Conservation (phyloP, 2,113 vertebrate species). For the Beaufortia kweichowensis region DNA sequence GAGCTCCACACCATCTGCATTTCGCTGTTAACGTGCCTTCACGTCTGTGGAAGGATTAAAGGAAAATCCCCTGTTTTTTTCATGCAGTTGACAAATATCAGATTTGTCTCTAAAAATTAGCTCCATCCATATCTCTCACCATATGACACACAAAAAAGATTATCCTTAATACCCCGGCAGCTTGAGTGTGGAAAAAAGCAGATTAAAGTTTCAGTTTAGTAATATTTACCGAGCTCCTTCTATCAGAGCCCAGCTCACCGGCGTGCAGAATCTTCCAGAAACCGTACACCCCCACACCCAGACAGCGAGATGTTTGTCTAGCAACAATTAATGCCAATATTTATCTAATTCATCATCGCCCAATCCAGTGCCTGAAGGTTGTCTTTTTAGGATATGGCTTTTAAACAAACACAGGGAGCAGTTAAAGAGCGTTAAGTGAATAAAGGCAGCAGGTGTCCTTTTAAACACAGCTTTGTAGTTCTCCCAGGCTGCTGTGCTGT, state of each 20-base stretch:
- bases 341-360: slow-evolving; percentile 78
- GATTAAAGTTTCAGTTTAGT: slow-evolving; percentile 84
- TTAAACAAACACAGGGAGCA: slow-evolving; percentile 75
- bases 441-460: slow-evolving; percentile 79
- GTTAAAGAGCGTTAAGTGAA: slow-evolving; percentile 75
- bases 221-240: slow-evolving; percentile 75
- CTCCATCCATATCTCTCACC: slow-evolving; percentile 78
- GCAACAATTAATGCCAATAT: slow-evolving; percentile 76
- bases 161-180: slow-evolving; percentile 80
- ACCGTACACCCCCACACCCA: slow-evolving; percentile 43
- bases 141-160: slow-evolving; percentile 83
- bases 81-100: slow-evolving; percentile 83
- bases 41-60: slow-evolving; percentile 77
- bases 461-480: slow-evolving; percentile 76
- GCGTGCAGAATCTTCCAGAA: slow-evolving; percentile 63
- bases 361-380: slow-evolving; percentile 61
- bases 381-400: slow-evolving; percentile 70
- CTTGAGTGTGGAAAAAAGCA: slow-evolving; percentile 81
- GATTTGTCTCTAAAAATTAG: slow-evolving; percentile 85
- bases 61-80: slow-evolving; percentile 77
- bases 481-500: slow-evolving; percentile 72
- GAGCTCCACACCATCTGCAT: slow-evolving; percentile 77
- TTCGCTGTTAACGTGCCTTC: slow-evolving; percentile 78
- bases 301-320: slow-evolving; percentile 69
- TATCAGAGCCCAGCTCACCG: slow-evolving; percentile 56